A percentile compares a stretch with the other conserved stretches of the same genome.
phyloP scores from a whole-genome alignment of 2,888 invertebrate genomes.

The Heliconius erato region DNA sequence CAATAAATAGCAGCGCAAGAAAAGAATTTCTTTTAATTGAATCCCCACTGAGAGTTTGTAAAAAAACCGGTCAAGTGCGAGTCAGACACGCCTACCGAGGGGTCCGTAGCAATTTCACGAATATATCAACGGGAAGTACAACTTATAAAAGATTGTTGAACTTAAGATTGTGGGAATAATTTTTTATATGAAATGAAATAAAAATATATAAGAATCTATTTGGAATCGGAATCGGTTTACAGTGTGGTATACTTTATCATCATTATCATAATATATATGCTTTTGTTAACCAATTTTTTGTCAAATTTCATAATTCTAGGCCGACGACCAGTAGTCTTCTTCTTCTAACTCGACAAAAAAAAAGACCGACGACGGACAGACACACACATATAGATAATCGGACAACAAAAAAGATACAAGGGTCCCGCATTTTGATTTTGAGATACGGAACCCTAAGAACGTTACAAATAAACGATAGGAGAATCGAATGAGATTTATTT shows the following conservation, averaged over 20 bases:
- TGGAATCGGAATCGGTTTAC: neutral
- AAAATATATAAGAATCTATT: neutral
- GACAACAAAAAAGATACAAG: no score
- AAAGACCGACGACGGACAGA: no score
- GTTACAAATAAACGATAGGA: constrained; percentile 44
- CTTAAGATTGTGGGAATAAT: no score
- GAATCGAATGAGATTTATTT: constrained; percentile 52
- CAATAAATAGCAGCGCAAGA: constrained; percentile 46
- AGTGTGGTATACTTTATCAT: no score
- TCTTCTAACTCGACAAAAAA: no score
- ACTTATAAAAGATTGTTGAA: no score
- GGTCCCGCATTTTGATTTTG: neutral
- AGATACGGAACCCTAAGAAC: constrained; percentile 10
- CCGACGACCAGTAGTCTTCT: no score
- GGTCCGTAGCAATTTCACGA: neutral
- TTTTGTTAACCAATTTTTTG: no score
- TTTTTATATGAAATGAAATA: neutral
- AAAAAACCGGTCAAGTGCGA: constrained; percentile 11
- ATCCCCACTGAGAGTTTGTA: constrained; percentile 46
- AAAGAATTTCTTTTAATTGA: constrained; percentile 51
- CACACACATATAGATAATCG: no score
- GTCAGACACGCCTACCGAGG: neutral
- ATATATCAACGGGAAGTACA: neutral
- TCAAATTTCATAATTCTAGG: no score
- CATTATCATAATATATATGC: no score